These are phyloP conservation scores for Tholera decimalis DNA, from an alignment of 2,888 invertebrate genomes.

Conservation along the genomic window DNA sequence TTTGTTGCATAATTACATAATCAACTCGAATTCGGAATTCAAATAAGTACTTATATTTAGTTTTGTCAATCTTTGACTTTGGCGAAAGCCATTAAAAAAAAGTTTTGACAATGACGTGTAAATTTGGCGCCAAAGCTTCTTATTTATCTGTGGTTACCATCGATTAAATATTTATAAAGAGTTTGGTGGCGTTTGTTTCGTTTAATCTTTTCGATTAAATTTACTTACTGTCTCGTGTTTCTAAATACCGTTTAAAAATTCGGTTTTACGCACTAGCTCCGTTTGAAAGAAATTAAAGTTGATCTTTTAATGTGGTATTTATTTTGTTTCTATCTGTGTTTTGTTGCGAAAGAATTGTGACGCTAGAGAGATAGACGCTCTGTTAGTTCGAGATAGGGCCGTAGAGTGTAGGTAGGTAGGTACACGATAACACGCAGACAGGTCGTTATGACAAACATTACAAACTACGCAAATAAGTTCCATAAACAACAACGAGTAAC, in stretches of 20 bases:
- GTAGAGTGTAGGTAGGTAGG: background rate
- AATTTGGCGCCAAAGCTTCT: background rate
- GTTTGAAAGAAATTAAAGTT: slow-evolving; percentile 13
- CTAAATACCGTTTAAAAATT: background rate
- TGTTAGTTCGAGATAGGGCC: background rate
- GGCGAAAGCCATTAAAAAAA: background rate
- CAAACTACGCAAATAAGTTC: background rate
- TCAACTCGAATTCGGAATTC: too few relatives aligned
- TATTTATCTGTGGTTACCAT: background rate
- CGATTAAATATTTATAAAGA: slow-evolving; percentile 45
- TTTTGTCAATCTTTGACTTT: too few relatives aligned
- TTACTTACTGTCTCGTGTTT: background rate
- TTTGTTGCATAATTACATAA: too few relatives aligned
- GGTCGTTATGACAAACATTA: background rate
- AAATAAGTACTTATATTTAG: too few relatives aligned
- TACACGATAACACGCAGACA: background rate
- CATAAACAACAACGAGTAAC: background rate
- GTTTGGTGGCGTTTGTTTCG: slow-evolving; percentile 18
- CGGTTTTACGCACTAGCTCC: background rate
- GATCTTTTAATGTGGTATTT: background rate
- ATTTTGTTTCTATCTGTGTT: slow-evolving; percentile 7
- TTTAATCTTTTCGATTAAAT: background rate
- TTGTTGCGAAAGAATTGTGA: background rate
- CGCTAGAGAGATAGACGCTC: background rate
- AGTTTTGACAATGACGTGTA: background rate